Evolutionary conservation across 2,888 invertebrate species (phyloP).

Genomic region (Monoplex corrugatus): DNA sequence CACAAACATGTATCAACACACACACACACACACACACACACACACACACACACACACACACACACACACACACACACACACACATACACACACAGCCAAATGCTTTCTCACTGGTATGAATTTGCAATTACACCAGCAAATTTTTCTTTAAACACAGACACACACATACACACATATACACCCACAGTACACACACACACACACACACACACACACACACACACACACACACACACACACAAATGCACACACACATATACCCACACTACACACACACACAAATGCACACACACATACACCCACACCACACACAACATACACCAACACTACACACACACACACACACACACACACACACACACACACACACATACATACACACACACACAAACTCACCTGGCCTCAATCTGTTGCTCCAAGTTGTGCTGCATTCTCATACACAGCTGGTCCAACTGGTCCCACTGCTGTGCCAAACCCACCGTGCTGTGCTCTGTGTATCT

Average conservation of each 20-base stretch:
- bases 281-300: background rate
- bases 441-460: constrained; percentile 99
- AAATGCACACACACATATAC: background rate
- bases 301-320: background rate
- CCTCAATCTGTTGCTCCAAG: constrained; percentile 99
- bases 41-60: background rate
- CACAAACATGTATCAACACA: background rate
- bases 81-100: background rate
- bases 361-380: background rate
- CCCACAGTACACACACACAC: background rate
- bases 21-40: background rate
- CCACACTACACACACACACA: background rate
- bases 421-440: constrained; percentile 99
- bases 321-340: background rate
- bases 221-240: background rate
- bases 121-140: too few relatives aligned
- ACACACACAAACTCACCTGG: constrained; percentile 81
- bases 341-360: background rate
- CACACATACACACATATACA: background rate
- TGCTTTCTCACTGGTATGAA: too few relatives aligned
- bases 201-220: background rate
- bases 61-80: background rate
- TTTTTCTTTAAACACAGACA: background rate
- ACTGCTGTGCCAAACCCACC: constrained; percentile 95
- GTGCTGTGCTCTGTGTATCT: constrained; percentile 95